Conservation (phyloP, 2,888 invertebrate species). For the Malthinus flaveolus region DNA sequence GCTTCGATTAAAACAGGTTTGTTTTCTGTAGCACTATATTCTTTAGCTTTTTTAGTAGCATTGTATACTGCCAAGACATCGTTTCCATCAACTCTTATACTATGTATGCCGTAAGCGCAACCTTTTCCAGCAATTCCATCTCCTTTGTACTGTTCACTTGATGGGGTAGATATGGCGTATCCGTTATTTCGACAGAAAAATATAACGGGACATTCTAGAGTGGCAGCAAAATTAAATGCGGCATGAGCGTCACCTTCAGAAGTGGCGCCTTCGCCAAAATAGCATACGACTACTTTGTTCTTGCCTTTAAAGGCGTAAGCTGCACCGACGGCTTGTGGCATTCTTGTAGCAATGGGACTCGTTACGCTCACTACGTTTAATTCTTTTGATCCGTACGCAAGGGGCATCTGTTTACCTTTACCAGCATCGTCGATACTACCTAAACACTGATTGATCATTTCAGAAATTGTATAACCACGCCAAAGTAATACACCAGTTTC, state of each 20-base stretch:
- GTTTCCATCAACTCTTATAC: conserved; percentile 94
- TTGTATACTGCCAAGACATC: conserved; percentile 94
- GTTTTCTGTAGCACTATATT: conserved; percentile 70
- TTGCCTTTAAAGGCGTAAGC: conserved; percentile 89
- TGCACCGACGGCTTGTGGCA: conserved; percentile 97
- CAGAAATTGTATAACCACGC: conserved; percentile 81
- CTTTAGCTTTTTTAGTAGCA: conserved; percentile 77
- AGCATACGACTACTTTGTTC: conserved; percentile 68
- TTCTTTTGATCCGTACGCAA: conserved; percentile 90
- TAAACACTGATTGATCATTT: conserved; percentile 96
- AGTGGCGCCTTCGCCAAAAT: conserved; percentile 95
- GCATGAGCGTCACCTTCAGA: conserved; percentile 99
- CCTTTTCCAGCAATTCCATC: conserved; percentile 95
- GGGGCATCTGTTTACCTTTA: conserved; percentile 96
- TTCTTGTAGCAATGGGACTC: conserved; percentile 90
- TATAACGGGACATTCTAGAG: conserved; percentile 90
- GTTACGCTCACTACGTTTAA: conserved; percentile 93
- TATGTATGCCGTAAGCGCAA: conserved; percentile 85
- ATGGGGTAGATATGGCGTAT: conserved; percentile 97
- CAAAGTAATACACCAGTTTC: conserved; percentile 93
- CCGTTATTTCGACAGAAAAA: conserved; percentile 98
- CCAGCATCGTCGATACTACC: conserved; percentile 85
- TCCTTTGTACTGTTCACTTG: conserved; percentile 90
- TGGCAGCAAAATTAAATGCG: conserved; percentile 98
- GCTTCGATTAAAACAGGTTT: conserved; percentile 96